Percentiles rank a stretch among this genome's conserved stretches.
These are phyloP conservation scores for Nasalis larvatus DNA, from an alignment of 2,113 vertebrate species.

Conservation along the genomic window DNA sequence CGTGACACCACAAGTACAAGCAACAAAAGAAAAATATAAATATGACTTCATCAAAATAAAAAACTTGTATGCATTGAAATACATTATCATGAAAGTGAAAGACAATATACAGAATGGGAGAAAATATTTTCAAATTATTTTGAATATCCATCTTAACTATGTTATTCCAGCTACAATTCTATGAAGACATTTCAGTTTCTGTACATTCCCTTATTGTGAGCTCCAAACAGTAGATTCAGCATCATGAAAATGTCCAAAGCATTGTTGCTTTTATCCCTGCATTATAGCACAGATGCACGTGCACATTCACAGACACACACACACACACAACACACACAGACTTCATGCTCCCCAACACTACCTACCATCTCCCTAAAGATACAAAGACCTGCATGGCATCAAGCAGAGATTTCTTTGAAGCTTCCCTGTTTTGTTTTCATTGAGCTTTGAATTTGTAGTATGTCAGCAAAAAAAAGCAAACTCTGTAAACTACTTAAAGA, in stretches of 20 bases:
- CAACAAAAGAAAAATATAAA: not conserved
- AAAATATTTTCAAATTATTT: not conserved
- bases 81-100: not conserved
- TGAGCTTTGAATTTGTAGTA: not conserved
- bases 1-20: not conserved
- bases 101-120: not conserved
- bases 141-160: not conserved
- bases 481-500: too few species aligned
- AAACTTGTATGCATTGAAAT: not conserved
- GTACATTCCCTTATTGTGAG: rapidly evolving
- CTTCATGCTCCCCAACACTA: not conserved
- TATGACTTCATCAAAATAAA: not conserved
- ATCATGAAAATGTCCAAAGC: not conserved
- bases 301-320: too few species aligned
- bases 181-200: not conserved
- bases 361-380: not conserved
- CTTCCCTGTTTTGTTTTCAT: not conserved
- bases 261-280: not conserved
- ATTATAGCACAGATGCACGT: not conserved
- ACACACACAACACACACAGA: not conserved
- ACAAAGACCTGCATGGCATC: not conserved
- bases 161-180: not conserved
- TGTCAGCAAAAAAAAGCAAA: too few species aligned
- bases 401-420: not conserved
- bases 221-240: not conserved